Evolutionary conservation across 2,113 vertebrate genomes (phyloP), one percentile per base, ranked within the genome.

Genomic region (Thymallus thymallus): DNA sequence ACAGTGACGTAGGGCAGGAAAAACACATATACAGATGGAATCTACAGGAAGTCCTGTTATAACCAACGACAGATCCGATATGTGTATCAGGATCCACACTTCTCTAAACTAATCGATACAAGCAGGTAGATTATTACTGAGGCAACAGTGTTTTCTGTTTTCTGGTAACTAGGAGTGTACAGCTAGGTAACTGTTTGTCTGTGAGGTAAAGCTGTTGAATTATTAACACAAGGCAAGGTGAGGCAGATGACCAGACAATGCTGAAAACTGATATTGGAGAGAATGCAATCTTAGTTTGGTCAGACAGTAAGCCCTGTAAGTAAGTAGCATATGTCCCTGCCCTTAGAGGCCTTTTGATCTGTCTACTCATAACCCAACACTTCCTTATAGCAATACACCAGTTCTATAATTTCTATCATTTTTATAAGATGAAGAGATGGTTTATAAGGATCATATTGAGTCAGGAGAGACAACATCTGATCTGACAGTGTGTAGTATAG

Each of bases 101-200:
- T 48, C 13, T 51, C 14, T 18, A 5, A 16, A 51, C 16, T 0
- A 18, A 51, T 51, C 48, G 48, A 51, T 51, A 51, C 16, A 70
- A 46, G 69, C 60, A 24, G 48, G 68, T 72, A 65, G 74, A 82
- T 75, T 82, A 80, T 87, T 78, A 84, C 84, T 83, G 68, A 29
- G 73, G 81, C 75, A 80, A 85, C 81, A 81, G 20, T 77, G 80
- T 82, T 56, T 79, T 85, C 75, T 84, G 70, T 78, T 80, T 69
- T 81, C 85, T 72, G 76, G 23, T 16, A 56, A 69, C 79, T 55
- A 0, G 12, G 23, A 62, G 22, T 48, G 72, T 75, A 41, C 35
- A 9, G 35, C 0, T 41, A 9, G 35, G 9, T 41, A 41, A 41
- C 26, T 51, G 62, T 67, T 62, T 20, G 70, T 61, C 45, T 79